A percentile compares a stretch with the other conserved stretches of the same genome.
These are phyloP conservation scores for Montipora sp. DNA, from an alignment of 64 coral and sea anemone species.

Conservation along the genomic window DNA sequence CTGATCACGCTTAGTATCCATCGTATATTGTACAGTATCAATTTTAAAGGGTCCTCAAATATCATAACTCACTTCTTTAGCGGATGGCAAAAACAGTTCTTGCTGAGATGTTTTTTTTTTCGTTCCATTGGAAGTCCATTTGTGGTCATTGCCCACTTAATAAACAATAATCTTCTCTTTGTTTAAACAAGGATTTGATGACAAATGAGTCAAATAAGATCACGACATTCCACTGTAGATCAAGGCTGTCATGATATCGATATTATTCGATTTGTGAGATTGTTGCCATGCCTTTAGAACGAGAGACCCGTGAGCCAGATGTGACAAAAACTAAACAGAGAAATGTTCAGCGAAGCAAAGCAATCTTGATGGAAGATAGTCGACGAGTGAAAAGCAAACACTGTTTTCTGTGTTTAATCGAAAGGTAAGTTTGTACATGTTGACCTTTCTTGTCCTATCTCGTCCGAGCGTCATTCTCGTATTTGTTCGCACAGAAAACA, in stretches of 20 bases:
- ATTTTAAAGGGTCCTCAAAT: too few relatives aligned
- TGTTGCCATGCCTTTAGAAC: neutral
- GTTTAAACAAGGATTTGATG: slow-evolving; percentile 31
- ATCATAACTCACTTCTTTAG: neutral
- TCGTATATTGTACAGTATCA: neutral
- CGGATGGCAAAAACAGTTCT: neutral
- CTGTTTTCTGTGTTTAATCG: neutral
- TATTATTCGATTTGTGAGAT: neutral
- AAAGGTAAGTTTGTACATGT: slow-evolving; percentile 10
- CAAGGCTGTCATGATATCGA: neutral
- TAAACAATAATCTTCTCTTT: slow-evolving; percentile 20
- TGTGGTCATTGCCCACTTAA: neutral
- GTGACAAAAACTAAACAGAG: neutral
- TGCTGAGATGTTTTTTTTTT: neutral
- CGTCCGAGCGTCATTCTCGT: neutral
- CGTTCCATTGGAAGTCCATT: slow-evolving; percentile 15
- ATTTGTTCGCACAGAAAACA: neutral
- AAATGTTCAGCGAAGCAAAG: neutral
- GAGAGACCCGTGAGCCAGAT: neutral
- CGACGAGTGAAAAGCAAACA: slow-evolving; percentile 1
- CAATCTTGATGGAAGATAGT: neutral
- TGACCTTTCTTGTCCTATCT: neutral
- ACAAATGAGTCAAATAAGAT: neutral
- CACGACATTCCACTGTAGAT: slow-evolving; percentile 22
- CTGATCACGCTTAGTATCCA: neutral